phyloP scores from a whole-genome alignment of 2,888 invertebrate genomes.

The Cephus sareptanus region DNA sequence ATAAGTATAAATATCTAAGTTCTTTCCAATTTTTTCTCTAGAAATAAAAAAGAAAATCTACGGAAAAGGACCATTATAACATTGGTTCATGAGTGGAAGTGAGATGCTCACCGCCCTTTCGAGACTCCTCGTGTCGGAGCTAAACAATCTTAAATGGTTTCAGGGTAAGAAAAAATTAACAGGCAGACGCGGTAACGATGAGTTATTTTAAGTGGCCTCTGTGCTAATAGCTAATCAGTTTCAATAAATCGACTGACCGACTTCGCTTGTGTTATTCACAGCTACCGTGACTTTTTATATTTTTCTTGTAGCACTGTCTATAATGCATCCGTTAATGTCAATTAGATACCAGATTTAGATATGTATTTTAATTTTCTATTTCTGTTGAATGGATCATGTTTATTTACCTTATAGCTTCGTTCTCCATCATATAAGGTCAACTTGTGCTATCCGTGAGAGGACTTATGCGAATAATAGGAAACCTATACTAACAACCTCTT shows the following conservation, averaged over 20 bases:
- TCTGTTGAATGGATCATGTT: not conserved
- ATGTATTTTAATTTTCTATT: not conserved
- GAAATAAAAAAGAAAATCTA: not conserved
- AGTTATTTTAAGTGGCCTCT: not conserved
- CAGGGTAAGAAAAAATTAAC: slow-evolving; percentile 14
- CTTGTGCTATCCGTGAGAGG: not conserved
- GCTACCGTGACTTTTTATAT: not conserved
- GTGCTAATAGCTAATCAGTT: not conserved
- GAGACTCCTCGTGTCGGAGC: slow-evolving; percentile 7
- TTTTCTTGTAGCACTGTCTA: not conserved
- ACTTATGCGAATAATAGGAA: not conserved
- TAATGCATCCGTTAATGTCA: not conserved
- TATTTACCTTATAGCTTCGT: not conserved
- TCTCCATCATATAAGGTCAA: not conserved
- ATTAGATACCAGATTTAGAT: too few species aligned
- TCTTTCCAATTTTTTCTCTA: not conserved
- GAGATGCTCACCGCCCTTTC: slow-evolving; percentile 10
- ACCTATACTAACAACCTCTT: not conserved
- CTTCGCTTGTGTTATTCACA: not conserved
- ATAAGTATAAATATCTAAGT: not conserved
- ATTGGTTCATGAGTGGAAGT: slow-evolving; percentile 6
- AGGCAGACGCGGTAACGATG: slow-evolving; percentile 6
- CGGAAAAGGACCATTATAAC: not conserved
- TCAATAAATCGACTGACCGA: slow-evolving; percentile 4
- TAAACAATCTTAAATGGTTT: slow-evolving; percentile 14